These are phyloP conservation scores for Sphaerophoria taeniata DNA, from an alignment of 2,888 invertebrate species.

Conservation along the genomic window DNA sequence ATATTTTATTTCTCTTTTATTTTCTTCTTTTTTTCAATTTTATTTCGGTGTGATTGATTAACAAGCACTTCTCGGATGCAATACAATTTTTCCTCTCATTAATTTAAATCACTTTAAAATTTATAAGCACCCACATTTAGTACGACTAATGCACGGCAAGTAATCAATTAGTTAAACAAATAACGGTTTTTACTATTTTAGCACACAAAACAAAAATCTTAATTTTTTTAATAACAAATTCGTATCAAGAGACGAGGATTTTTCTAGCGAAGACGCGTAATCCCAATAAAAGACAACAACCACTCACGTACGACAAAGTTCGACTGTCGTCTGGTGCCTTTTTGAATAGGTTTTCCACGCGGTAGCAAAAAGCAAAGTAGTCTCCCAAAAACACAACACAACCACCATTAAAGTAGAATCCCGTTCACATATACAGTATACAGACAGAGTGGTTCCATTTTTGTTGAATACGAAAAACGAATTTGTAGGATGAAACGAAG, in stretches of 20 bases:
- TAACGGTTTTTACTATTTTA: conserved; percentile 35
- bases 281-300: conserved; percentile 54
- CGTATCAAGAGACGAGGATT: conserved; percentile 67
- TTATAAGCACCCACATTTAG: conserved; percentile 50
- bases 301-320: conserved; percentile 66
- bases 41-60: conserved; percentile 42
- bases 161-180: conserved; percentile 26
- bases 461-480: conserved; percentile 20
- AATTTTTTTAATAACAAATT: conserved; percentile 61
- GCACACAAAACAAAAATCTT: conserved; percentile 10
- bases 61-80: conserved; percentile 53
- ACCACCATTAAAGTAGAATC: conserved; percentile 3
- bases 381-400: conserved; percentile 54
- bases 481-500: no score
- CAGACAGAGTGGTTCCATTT: conserved; percentile 14
- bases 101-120: conserved; percentile 12
- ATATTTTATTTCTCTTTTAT: conserved; percentile 31
- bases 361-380: conserved; percentile 65
- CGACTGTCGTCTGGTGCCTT: conserved; percentile 57
- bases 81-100: conserved; percentile 40
- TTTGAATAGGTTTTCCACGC: conserved; percentile 66
- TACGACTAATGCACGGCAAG: conserved; percentile 49
- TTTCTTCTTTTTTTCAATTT: conserved; percentile 29
- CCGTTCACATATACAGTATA: conserved; percentile 11
- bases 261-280: conserved; percentile 48